Evolutionary conservation across 2,888 invertebrate species (phyloP), one percentile per base, ranked within the genome.

Genomic region (Margaritifera margaritifera): DNA sequence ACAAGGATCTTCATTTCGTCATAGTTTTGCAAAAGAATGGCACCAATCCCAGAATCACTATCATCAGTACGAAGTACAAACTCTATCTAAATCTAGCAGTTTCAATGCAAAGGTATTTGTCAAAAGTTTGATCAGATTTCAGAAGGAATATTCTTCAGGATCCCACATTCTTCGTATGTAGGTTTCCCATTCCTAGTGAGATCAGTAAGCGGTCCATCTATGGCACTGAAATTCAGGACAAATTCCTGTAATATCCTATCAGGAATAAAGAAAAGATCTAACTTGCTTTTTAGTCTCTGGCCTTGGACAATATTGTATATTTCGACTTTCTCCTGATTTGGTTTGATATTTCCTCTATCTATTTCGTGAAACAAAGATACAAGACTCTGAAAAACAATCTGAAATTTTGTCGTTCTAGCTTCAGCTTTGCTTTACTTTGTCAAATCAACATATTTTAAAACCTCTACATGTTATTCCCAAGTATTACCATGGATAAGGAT

Each of bases 211-310:
- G 68, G 66, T 4, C 58, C 22, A 18, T 65, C 64, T 22, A 72
- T 59, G n/a, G 67, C 53, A 50, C 58, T 62, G 57, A 71, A 75
- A 56, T 72, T 64, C 2, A 69, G 74, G 18, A 76, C 66, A 55
- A 53, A 67, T 20, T 42, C 25, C 57, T n/a, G 31, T 68, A 72
- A 54, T 61, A 71, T 15, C 71, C 70, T 20, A 59, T 51, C 42
- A 71, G 27, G 5, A n/a, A n/a, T n/a, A n/a, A n/a, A n/a, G n/a
- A n/a, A n/a, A n/a, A 64, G 70, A 54, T 20, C 73, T 19, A 8
- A 72, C 65, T 55, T 65, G n/a, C 20, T 61, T 64, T 57, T 66
- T 68, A 4, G 64, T 27, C 27, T 4, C 4, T 27, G 27, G 27
- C 27, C 27, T 27, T 27, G 27, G 27, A 27, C 27, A 27, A 27